Percentiles rank a stretch among this genome's conserved stretches.
Conservation (phyloP, 2,888 invertebrate species). For the Helleia helle region DNA sequence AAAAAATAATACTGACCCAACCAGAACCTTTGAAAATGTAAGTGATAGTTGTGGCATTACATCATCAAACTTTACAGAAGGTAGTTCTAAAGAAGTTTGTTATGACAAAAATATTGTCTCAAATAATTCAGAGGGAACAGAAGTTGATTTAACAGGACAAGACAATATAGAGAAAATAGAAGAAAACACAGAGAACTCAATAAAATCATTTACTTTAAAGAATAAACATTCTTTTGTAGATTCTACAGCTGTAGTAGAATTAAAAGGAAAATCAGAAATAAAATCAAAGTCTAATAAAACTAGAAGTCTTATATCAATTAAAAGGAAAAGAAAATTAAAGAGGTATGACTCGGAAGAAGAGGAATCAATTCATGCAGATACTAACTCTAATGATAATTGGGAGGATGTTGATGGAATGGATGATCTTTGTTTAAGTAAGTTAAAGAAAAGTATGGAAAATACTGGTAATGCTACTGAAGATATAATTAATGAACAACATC, state of each 20-base stretch:
- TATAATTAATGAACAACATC: neutral
- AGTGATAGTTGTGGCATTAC: neutral
- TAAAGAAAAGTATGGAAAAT: slow-evolving; percentile 26
- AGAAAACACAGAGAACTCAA: neutral
- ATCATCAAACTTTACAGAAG: neutral
- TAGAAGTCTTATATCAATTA: neutral
- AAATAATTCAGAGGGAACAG: neutral
- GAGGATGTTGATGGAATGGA: slow-evolving; percentile 32
- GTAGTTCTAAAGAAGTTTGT: neutral
- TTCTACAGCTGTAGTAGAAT: neutral
- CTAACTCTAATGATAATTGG: slow-evolving; percentile 11
- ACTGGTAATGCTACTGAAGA: neutral
- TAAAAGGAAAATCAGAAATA: neutral
- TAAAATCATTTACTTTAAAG: too few species aligned
- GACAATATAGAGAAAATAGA: neutral
- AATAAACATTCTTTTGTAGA: neutral
- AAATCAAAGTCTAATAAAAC: neutral
- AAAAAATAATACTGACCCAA: neutral
- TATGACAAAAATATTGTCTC: too few species aligned
- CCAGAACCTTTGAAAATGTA: neutral
- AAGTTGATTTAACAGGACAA: neutral
- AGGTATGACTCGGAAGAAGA: slow-evolving; percentile 7
- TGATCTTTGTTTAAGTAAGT: slow-evolving; percentile 39
- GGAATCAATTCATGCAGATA: neutral
- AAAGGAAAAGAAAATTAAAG: slow-evolving; percentile 5